Base-by-base conservation (phyloP, 2,888 invertebrate genomes). In the Pterostichus niger region DNA sequence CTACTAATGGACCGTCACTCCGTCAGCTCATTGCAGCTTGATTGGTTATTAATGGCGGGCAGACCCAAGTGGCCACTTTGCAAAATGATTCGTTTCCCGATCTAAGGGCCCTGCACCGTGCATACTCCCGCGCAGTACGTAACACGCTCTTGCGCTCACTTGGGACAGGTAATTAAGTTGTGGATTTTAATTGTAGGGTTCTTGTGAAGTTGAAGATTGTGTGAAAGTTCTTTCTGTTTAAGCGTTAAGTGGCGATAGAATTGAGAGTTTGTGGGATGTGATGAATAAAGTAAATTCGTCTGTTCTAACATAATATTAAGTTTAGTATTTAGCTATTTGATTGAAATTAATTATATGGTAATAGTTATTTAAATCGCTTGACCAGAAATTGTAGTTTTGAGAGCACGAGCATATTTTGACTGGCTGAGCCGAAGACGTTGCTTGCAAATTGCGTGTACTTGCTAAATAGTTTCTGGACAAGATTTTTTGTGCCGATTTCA, bases 1-100 rank as follows among this genome's bases (percentile, higher is more conserved):
- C 17, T 10, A 46, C 71, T 71, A 46, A 44, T 71, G 44, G 71
- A 10, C 46, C 54, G 54, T 46, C 15, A 56, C 82, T 24, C 46
- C 54, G 54, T 40, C 40, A 15, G 56, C 71, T 80, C 80, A 68
- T 68, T 79, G 59, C 64, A n/a, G 35, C n/a, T 64, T 33, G 64
- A 64, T 64, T 64, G 64, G 35, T 64, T 64, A 64, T 64, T 64
- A 64, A 64, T 64, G 64, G 33, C 13, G 64, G 64, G 6, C 64
- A 33, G 64, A 40, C 73, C 24, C 33, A 82, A 82, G 82, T 82
- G 82, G 82, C 75, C 75, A 82, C 82, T 82, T 75, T 64, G 64
- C 64, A 64, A 64, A 49, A 64, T 64, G 64, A 64, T 13, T 64
- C 64, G 64, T 33, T 64, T 64, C 64, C 64, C 64, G 49, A 3